phyloP scores from a whole-genome alignment of 2,888 invertebrate species.

The Plusia festucae region DNA sequence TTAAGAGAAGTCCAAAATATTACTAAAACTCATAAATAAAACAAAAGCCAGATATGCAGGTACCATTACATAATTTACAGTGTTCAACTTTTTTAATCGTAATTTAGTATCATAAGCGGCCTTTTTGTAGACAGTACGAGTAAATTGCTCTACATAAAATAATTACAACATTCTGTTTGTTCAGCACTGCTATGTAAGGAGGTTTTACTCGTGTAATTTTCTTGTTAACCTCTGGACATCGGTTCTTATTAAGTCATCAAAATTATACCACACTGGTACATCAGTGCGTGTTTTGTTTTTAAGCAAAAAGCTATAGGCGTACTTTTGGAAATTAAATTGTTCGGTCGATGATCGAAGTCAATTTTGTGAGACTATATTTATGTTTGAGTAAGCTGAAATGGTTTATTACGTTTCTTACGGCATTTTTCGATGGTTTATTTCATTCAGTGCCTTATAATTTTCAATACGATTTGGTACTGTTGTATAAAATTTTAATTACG shows the following conservation, averaged over 20 bases:
- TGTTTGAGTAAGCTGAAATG: conserved; percentile 3
- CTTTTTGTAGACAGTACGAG: conserved; percentile 58
- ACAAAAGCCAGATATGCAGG: background rate
- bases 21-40: background rate
- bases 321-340: conserved; percentile 53
- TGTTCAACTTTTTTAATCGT: conserved; percentile 62
- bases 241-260: conserved; percentile 81
- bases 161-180: conserved; percentile 74
- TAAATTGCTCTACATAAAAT: conserved; percentile 74
- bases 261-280: conserved; percentile 68
- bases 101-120: conserved; percentile 69
- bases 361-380: conserved; percentile 28
- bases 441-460: background rate
- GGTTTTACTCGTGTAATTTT: conserved; percentile 74
- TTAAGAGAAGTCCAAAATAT: background rate
- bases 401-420: background rate
- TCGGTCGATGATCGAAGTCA: conserved; percentile 18
- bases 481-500: too few relatives aligned
- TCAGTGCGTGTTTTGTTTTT: conserved; percentile 57
- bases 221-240: conserved; percentile 73
- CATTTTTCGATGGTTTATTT: background rate
- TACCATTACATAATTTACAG: conserved; percentile 25
- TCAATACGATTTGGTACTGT: background rate
- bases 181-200: conserved; percentile 59
- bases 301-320: conserved; percentile 48